These are phyloP conservation scores for Dasypogon diadema DNA, from an alignment of 2,888 invertebrate genomes.

Conservation along the genomic window DNA sequence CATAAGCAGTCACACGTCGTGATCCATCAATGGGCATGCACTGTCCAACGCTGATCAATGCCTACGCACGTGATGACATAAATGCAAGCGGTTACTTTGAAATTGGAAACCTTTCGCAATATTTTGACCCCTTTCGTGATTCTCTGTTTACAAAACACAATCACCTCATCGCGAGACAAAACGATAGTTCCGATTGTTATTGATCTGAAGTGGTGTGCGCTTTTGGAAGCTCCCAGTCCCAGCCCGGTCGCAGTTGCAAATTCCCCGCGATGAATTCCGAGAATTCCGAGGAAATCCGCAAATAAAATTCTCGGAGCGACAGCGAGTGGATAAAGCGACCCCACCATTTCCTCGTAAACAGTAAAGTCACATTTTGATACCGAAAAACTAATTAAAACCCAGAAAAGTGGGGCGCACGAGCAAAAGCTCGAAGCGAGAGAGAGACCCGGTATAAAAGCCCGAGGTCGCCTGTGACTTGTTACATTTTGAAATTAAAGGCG, in stretches of 20 bases:
- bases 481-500: conserved; percentile 40
- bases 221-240: conserved; percentile 30
- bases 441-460: conserved; percentile 20
- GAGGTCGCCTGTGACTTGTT: neutral
- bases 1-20: no score
- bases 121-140: conserved; percentile 9
- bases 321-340: neutral
- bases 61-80: no score
- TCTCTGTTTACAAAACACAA: conserved; percentile 50
- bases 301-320: conserved; percentile 23
- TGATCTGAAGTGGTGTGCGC: neutral
- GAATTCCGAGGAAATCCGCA: conserved; percentile 36
- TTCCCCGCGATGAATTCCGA: conserved; percentile 44
- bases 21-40: no score
- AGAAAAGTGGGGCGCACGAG: conserved; percentile 1
- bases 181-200: neutral
- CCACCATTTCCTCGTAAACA: conserved; percentile 27
- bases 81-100: no score
- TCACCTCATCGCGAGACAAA: conserved; percentile 2
- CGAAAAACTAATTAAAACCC: neutral
- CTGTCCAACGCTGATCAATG: no score
- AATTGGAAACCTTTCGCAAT: neutral
- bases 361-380: neutral
- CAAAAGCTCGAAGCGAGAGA: conserved; percentile 16
- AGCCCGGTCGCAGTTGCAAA: neutral